Evolutionary conservation across 1,140 invertebrate species (phyloP), one percentile per base, ranked within the genome.

Genomic region (Dendrolimus kikuchii): DNA sequence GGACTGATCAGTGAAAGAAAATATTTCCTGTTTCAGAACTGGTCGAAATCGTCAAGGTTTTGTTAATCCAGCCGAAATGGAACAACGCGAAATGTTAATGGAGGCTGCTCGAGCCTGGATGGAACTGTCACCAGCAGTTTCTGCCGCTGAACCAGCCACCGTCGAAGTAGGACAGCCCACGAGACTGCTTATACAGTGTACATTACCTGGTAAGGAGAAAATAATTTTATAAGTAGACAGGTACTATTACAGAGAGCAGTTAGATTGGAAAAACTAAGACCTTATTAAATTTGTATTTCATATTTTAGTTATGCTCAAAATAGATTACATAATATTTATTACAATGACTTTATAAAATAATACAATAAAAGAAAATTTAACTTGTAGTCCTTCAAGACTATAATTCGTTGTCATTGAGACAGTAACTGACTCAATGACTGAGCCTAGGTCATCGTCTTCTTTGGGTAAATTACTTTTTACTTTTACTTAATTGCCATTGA

Each of bases 141-240:
- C 77, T 52, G 81, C 88, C 42, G 66, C 79, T 5, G 89, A 90
- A 40, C 83, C 81, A 3, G 88, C 83, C 5, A 87, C 88, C 6
- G 89, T 93, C 4, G 90, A 91, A 74, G 92, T 93, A 53, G 93
- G 93, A n/a, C 91, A 94, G 79, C 89, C 90, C 5, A 92, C 92
- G 3, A 89, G 90, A 39, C 71, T 94, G 37, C 86, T 91, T 0
- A 89, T 94, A 39, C 91, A 93, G 75, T 90, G 92, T 38, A 91
- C 91, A 7, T 77, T 94, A 51, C 91, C 92, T 65, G 89, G 92
- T 90, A 87, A 73, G 36, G 40, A 6, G 4, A 1, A n/a, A 37
- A 51, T 37, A 43, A 1, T 5, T n/a, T 2, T 45, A 9, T 4
- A n/a, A 10, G 5, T 45, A 8, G 2, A 7, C 5, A 45, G 2